Base-by-base conservation (phyloP, 2,888 invertebrate genomes). In the Acleris sparsana region DNA sequence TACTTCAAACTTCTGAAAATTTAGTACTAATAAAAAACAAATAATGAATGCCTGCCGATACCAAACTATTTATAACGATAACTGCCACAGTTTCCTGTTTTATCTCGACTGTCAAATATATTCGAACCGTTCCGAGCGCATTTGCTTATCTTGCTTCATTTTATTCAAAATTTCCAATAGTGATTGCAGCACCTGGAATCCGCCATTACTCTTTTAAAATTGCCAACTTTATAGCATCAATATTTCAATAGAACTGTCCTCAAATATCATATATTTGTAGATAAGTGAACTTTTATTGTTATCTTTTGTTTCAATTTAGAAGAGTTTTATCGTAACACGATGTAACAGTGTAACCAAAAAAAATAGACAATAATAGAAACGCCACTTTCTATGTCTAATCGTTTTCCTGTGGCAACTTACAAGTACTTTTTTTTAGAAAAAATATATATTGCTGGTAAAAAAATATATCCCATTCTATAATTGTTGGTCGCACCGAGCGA, bases 161-260 rank as follows among this genome's bases (percentile, higher is more conserved):
- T 85, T 83, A 82, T 86, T 82, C 75, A 69, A 72, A 72, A 71
- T 69, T 69, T 69, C 82, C 81, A 81, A 84, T 86, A 83, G 85
- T 85, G 84, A 85, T 85, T 84, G 83, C 77, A 77, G 75, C 87
- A 87, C 84, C 87, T 87, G 86, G 83, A 85, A 74, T 83, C 77
- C 69, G 75, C 85, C 80, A 86, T 86, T 83, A 85, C 82, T 86
- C 86, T 85, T 85, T 83, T 84, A 83, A 86, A 86, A 86, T 85
- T 84, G 86, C 83, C 80, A 81, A 83, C 78, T 84, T 84, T 86
- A 86, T 83, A 79, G 82, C 83, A 68, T 82, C 82, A 81, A 86
- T 86, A 85, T 86, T 84, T 86, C 84, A 86, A 72, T 80, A 71
- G 77, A 79, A 74, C 79, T 79, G 78, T 82, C 80, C 79, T 73